Percentiles rank a stretch among this genome's conserved stretches.
phyloP scores from a whole-genome alignment of 1,140 invertebrate genomes.

The Meloidogyne chitwoodi region DNA sequence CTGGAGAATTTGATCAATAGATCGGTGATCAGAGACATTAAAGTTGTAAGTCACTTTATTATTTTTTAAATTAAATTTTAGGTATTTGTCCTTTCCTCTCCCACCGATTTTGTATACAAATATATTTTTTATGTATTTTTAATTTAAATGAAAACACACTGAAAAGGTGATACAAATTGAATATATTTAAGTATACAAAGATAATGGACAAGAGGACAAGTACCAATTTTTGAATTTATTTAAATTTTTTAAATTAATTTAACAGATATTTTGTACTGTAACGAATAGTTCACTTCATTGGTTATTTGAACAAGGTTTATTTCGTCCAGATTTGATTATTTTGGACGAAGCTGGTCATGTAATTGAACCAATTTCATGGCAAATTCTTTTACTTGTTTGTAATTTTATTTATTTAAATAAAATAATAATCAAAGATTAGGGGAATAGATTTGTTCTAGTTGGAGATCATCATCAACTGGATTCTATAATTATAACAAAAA shows the following conservation, averaged over 20 bases:
- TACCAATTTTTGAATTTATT: too few species aligned
- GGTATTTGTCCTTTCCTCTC: too few species aligned
- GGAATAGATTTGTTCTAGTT: conserved; percentile 12
- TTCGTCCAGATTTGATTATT: conserved; percentile 26
- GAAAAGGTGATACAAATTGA: too few species aligned
- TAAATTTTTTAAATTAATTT: background rate
- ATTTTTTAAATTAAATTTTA: too few species aligned
- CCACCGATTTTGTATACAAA: too few species aligned
- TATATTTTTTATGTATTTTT: too few species aligned
- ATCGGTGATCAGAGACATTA: background rate
- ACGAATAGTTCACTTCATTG: background rate
- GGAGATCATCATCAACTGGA: conserved; percentile 28
- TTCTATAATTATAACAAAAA: conserved; percentile 1
- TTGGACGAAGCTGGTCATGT: conserved; percentile 37
- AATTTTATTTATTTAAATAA: background rate
- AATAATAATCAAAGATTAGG: conserved; percentile 18
- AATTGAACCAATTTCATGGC: conserved; percentile 15
- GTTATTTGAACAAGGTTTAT: background rate
- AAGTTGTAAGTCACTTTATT: background rate
- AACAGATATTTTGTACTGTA: conserved; percentile 14
- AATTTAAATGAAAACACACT: too few species aligned
- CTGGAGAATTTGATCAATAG: background rate
- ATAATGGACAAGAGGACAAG: too few species aligned
- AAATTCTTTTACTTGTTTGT: conserved; percentile 18
- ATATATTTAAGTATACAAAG: too few species aligned